Conservation (phyloP, 2,113 vertebrate genomes). For the Buteo buteo region DNA sequence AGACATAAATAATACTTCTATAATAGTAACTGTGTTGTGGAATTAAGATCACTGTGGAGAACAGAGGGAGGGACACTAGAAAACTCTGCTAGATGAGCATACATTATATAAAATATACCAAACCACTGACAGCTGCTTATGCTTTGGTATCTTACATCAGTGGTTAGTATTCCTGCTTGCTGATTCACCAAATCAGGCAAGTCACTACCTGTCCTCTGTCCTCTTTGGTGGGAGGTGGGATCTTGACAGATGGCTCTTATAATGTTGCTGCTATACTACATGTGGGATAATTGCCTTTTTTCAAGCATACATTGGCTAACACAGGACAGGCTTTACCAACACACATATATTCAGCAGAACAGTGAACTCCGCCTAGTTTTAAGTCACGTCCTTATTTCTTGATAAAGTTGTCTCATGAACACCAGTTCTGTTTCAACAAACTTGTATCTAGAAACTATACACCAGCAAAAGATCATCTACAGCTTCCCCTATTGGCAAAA, state of each 20-base stretch:
- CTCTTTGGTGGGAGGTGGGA: not conserved
- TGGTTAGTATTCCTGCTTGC: not conserved
- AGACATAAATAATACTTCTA: not conserved
- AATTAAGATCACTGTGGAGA: not conserved
- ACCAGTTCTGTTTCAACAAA: not conserved
- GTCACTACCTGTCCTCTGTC: not conserved
- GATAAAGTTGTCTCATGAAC: not conserved
- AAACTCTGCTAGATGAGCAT: not conserved
- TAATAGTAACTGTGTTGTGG: not conserved
- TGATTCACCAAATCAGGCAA: not conserved
- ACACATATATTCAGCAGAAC: not conserved
- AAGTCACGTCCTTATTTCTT: not conserved
- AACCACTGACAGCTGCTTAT: not conserved
- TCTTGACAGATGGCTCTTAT: not conserved
- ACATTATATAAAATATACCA: not conserved
- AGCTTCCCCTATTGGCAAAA: not conserved
- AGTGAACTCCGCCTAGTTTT: not conserved
- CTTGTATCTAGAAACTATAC: not conserved
- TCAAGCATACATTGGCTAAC: not conserved
- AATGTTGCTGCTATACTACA: not conserved
- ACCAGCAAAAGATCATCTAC: not conserved
- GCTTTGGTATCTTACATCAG: not conserved
- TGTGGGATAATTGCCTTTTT: not conserved
- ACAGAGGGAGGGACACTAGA: not conserved
- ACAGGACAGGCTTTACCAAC: not conserved